Conservation (phyloP, 2,113 vertebrate genomes). For the Tichodroma muraria region DNA sequence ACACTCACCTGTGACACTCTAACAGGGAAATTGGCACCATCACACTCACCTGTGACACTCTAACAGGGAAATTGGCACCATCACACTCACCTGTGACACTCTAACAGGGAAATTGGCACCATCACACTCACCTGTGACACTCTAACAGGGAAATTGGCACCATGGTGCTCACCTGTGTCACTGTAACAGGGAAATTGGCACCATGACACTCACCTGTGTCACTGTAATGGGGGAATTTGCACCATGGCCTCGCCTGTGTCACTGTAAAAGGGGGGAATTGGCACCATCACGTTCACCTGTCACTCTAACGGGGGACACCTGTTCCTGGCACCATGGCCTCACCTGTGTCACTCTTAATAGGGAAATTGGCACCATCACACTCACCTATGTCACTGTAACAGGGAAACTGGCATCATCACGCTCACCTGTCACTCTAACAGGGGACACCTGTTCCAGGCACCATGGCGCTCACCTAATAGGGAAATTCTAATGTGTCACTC, state of each 20-base stretch:
- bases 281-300: too few relatives aligned
- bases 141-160: not conserved
- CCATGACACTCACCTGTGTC: not conserved
- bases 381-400: too few relatives aligned
- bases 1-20: not conserved
- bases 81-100: accelerated
- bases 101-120: not conserved
- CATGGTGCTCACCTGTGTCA: too few relatives aligned
- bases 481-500: too few relatives aligned
- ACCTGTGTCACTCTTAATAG: not conserved
- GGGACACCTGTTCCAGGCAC: too few relatives aligned
- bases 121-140: not conserved
- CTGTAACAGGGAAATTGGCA: not conserved
- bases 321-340: not conserved
- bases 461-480: accelerated
- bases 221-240: not conserved
- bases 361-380: too few relatives aligned
- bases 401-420: too few relatives aligned
- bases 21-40: too few relatives aligned
- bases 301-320: too few relatives aligned
- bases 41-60: not conserved
- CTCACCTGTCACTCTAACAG: too few relatives aligned
- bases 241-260: not conserved
- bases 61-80: not conserved
- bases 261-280: too few relatives aligned